These are phyloP conservation scores for Rhagonycha lutea DNA, from an alignment of 2,888 invertebrate species.

Conservation along the genomic window DNA sequence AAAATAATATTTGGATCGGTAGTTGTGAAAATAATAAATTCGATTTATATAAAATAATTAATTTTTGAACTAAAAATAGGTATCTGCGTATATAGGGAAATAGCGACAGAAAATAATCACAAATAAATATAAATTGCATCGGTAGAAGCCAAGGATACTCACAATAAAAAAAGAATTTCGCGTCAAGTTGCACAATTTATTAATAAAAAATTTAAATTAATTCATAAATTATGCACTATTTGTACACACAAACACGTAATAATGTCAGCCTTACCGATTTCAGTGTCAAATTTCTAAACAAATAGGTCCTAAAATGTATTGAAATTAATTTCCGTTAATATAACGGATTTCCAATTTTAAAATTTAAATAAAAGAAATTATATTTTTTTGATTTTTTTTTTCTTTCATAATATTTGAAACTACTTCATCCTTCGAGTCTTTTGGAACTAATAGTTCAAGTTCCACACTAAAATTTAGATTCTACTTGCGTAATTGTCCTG, in stretches of 20 bases:
- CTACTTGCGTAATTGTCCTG: too few species aligned
- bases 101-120: background rate
- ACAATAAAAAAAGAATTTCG: background rate
- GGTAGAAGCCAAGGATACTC: background rate
- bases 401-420: too few species aligned
- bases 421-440: too few species aligned
- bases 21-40: background rate
- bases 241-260: background rate
- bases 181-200: background rate
- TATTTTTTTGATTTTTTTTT: too few species aligned
- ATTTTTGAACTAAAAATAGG: background rate
- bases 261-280: background rate
- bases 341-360: too few species aligned
- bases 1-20: background rate
- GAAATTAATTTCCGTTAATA: too few species aligned
- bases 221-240: background rate
- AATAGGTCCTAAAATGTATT: too few species aligned
- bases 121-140: background rate
- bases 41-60: background rate
- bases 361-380: too few species aligned
- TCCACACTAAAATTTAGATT: too few species aligned
- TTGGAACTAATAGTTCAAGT: too few species aligned
- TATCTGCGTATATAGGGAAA: background rate
- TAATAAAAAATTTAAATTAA: background rate
- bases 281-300: too few species aligned